Evolutionary conservation across 2,113 vertebrate species (phyloP).

Genomic region (Fulmarus glacialis): DNA sequence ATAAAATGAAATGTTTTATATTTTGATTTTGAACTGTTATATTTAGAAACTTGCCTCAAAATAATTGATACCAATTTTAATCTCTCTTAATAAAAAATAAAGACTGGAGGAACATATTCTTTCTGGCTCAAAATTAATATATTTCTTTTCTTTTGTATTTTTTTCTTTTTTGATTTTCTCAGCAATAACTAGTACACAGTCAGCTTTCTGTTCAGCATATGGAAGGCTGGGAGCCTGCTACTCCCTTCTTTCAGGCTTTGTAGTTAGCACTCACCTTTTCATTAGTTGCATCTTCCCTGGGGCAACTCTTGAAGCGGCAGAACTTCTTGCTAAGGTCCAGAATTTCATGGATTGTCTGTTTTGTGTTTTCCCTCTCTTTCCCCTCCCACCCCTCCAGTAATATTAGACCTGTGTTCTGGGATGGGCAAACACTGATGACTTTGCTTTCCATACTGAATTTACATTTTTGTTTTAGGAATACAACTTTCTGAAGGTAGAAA

Average conservation of each 20-base stretch:
- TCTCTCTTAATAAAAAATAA: neutral
- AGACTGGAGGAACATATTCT: neutral
- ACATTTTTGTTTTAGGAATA: neutral
- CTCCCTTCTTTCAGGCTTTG: neutral
- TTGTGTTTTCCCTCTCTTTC: neutral
- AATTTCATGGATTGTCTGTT: neutral
- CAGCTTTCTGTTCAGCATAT: neutral
- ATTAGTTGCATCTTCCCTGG: neutral
- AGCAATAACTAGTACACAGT: neutral
- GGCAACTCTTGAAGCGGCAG: neutral
- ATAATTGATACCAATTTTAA: neutral
- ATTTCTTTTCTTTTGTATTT: neutral
- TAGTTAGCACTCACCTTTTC: neutral
- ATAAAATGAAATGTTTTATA: neutral
- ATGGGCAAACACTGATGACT: neutral
- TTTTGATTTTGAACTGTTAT: neutral
- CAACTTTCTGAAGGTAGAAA: neutral
- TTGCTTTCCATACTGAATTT: neutral
- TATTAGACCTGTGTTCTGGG: neutral
- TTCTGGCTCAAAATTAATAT: neutral
- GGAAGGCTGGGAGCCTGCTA: neutral
- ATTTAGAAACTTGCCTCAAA: neutral
- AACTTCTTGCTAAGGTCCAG: neutral
- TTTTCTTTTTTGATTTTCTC: neutral
- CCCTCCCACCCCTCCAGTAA: rapidly evolving